Percentiles rank a stretch among this genome's conserved stretches.
These are phyloP conservation scores for Cotesia chilonis DNA, from an alignment of 1,140 invertebrate genomes.

Conservation along the genomic window DNA sequence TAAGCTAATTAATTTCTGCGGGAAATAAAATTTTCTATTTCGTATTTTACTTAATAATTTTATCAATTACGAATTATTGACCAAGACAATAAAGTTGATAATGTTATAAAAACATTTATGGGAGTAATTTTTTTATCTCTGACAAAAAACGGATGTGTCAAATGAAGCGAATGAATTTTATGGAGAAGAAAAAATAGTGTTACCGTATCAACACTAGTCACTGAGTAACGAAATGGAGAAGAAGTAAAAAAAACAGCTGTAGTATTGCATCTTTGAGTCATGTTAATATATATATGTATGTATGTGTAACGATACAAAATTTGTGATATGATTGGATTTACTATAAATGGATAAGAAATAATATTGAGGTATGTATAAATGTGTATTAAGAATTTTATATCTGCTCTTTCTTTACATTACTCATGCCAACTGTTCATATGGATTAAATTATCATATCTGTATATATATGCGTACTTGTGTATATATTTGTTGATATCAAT, in stretches of 20 bases:
- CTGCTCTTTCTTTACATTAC: no score
- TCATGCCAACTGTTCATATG: no score
- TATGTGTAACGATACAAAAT: not conserved
- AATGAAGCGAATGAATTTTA: slow-evolving; percentile 15
- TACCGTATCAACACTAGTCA: not conserved
- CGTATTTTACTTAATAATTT: no score
- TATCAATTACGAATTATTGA: no score
- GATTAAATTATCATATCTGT: no score
- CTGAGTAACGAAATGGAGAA: not conserved
- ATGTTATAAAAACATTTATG: not conserved
- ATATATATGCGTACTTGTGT: no score
- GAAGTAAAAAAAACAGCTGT: slow-evolving; percentile 5
- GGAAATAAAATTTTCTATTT: not conserved
- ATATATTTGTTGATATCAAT: no score
- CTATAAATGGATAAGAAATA: slow-evolving; percentile 2
- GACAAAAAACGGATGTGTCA: slow-evolving; percentile 8
- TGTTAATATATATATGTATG: not conserved
- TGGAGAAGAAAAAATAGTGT: not conserved
- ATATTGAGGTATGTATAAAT: not conserved
- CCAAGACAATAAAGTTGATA: no score
- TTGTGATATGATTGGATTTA: not conserved
- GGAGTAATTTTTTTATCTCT: not conserved
- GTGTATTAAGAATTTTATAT: no score
- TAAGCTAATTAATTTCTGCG: not conserved
- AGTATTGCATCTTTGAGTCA: not conserved